These are phyloP conservation scores for Drosophila hydei DNA, from an alignment of 1,140 invertebrate species.

Conservation along the genomic window DNA sequence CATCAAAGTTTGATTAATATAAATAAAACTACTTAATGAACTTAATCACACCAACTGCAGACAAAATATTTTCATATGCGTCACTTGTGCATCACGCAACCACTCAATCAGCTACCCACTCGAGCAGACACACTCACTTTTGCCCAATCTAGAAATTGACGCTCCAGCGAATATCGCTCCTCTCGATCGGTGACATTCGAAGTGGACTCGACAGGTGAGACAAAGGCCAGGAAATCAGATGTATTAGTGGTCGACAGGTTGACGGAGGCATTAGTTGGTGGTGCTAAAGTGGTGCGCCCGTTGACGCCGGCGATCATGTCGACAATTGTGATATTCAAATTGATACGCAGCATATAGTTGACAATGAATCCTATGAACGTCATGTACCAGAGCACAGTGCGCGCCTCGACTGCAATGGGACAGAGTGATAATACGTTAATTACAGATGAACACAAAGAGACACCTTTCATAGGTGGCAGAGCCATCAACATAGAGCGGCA, in stretches of 20 bases:
- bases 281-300: conserved; percentile 4
- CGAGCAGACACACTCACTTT: conserved; percentile 55
- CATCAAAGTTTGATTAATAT: too few relatives aligned
- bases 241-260: conserved; percentile 17
- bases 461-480: background rate
- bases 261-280: conserved; percentile 33
- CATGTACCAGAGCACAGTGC: conserved; percentile 87
- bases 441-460: background rate
- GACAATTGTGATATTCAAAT: conserved; percentile 94
- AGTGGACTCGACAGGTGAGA: conserved; percentile 3
- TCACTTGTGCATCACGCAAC: conserved; percentile 2
- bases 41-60: conserved; percentile 6
- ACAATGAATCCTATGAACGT: conserved; percentile 90
- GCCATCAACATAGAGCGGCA: background rate
- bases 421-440: background rate
- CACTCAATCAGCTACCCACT: background rate
- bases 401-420: conserved; percentile 69
- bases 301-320: conserved; percentile 88
- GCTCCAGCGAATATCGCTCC: conserved; percentile 64
- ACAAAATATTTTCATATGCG: background rate
- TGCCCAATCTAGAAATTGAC: conserved; percentile 66
- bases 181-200: conserved; percentile 12
- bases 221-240: conserved; percentile 16
- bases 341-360: conserved; percentile 92
- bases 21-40: background rate